Evolutionary conservation across 2,113 vertebrate species (phyloP).

Genomic region (Oryzias melastigma): DNA sequence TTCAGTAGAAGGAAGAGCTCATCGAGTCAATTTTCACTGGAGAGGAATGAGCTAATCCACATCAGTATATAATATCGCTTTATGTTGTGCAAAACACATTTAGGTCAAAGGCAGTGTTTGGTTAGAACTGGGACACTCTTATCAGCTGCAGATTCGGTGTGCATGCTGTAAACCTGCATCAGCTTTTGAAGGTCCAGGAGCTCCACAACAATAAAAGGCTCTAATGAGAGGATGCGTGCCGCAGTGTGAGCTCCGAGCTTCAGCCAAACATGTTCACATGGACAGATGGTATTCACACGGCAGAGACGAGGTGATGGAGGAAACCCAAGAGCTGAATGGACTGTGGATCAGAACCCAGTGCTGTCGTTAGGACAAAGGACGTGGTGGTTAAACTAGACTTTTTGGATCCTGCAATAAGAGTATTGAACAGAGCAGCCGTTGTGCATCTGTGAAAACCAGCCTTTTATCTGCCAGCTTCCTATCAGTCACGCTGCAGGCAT

Average conservation of each 20-base stretch:
- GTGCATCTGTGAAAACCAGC: conserved; percentile 1
- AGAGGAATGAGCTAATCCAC: no score
- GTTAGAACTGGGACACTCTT: conserved; percentile 39
- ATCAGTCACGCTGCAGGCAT: conserved; percentile 17
- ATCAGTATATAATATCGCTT: no score
- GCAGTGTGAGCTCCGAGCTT: conserved; percentile 39
- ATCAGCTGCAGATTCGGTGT: conserved; percentile 35
- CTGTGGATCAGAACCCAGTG: background rate
- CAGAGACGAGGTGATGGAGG: no score
- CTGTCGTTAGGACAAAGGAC: background rate
- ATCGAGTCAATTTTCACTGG: no score
- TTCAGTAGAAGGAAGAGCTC: no score
- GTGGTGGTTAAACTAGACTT: background rate
- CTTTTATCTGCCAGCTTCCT: conserved; percentile 2
- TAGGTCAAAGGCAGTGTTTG: conserved; percentile 1
- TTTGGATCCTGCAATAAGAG: background rate
- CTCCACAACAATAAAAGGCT: conserved; percentile 3
- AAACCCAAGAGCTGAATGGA: no score
- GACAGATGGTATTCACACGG: conserved; percentile 20
- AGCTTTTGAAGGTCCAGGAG: conserved; percentile 4
- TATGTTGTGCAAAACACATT: background rate
- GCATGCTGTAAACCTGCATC: background rate
- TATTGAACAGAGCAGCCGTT: conserved; percentile 1
- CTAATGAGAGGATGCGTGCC: conserved; percentile 16
- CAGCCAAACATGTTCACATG: conserved; percentile 46